phyloP scores from a whole-genome alignment of 2,797 vertebrate genomes.

The Nannoperca australis region DNA sequence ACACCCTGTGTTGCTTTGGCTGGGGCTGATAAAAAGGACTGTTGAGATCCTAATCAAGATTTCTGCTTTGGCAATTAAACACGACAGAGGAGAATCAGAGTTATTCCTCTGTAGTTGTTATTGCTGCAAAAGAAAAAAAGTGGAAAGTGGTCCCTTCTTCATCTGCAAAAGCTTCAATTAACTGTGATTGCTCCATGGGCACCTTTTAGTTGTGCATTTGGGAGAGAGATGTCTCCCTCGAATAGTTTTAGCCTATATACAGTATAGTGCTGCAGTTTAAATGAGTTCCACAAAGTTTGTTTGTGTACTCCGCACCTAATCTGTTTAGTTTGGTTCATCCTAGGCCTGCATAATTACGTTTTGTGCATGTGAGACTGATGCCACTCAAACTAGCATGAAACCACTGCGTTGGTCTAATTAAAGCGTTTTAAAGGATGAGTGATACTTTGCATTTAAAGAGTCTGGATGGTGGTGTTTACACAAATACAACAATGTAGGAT shows the following conservation, averaged over 20 bases:
- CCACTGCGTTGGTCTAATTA: no score
- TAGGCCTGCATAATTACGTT: constrained; percentile 23
- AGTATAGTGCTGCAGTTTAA: constrained; percentile 33
- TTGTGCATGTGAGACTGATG: constrained; percentile 3
- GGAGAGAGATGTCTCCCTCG: constrained; percentile 20
- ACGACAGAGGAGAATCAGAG: constrained; percentile 66
- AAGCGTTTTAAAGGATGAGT: no score
- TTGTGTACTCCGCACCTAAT: not conserved
- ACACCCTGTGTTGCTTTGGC: constrained; percentile 49
- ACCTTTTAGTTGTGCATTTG: constrained; percentile 27
- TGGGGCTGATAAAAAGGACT: constrained; percentile 58
- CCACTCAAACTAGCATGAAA: no score
- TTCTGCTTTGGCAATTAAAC: constrained; percentile 75
- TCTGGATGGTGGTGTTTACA: no score
- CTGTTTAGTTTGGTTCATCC: constrained; percentile 8
- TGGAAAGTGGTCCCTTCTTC: constrained; percentile 44
- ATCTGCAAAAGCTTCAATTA: constrained; percentile 63
- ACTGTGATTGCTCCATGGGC: constrained; percentile 47
- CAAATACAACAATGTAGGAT: not conserved
- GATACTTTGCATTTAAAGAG: no score
- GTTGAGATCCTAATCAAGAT: constrained; percentile 78
- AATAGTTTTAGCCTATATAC: constrained; percentile 39
- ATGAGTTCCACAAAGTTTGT: constrained; percentile 31
- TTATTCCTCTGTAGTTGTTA: constrained; percentile 58
- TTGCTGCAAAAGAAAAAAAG: constrained; percentile 32